Conservation (phyloP, 2,113 vertebrate species). For the Callionymus lyra region DNA sequence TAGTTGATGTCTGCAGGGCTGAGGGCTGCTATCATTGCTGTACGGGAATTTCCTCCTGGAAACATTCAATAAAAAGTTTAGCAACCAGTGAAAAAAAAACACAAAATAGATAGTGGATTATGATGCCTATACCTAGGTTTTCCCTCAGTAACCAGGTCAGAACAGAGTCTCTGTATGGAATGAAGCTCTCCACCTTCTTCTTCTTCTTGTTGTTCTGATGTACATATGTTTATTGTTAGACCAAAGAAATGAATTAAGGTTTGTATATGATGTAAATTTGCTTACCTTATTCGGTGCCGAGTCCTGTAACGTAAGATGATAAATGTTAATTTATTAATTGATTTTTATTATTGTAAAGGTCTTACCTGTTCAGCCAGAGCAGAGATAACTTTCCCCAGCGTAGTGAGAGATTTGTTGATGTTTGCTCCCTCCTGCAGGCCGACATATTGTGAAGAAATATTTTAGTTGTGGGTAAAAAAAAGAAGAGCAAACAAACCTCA, state of each 20-base stretch:
- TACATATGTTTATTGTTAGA: not conserved
- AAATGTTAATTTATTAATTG: too few species aligned
- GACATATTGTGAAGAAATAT: not conserved
- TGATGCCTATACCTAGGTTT: conserved; percentile 78
- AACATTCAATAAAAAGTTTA: not conserved
- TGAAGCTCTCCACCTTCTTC: conserved; percentile 91
- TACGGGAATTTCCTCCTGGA: conserved; percentile 92
- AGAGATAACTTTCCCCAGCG: conserved; percentile 94
- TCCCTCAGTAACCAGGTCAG: conserved; percentile 95
- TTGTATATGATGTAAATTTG: not conserved
- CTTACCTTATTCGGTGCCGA: conserved; percentile 89
- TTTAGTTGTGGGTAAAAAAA: not conserved
- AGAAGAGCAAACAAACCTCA: conserved; percentile 36
- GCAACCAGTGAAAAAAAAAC: not conserved
- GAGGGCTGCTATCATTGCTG: conserved; percentile 95
- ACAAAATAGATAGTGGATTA: not conserved
- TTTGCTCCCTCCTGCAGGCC: conserved; percentile 88
- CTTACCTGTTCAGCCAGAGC: conserved; percentile 89
- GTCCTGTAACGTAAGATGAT: conserved; percentile 65
- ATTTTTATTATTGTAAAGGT: not conserved
- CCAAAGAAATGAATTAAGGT: not conserved
- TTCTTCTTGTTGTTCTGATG: conserved; percentile 89
- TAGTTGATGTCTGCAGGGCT: conserved; percentile 98
- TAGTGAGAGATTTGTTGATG: conserved; percentile 97
- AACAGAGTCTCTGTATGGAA: conserved; percentile 93